phyloP scores from a whole-genome alignment of 2,888 invertebrate genomes.

The Epirrhoe tristata region DNA sequence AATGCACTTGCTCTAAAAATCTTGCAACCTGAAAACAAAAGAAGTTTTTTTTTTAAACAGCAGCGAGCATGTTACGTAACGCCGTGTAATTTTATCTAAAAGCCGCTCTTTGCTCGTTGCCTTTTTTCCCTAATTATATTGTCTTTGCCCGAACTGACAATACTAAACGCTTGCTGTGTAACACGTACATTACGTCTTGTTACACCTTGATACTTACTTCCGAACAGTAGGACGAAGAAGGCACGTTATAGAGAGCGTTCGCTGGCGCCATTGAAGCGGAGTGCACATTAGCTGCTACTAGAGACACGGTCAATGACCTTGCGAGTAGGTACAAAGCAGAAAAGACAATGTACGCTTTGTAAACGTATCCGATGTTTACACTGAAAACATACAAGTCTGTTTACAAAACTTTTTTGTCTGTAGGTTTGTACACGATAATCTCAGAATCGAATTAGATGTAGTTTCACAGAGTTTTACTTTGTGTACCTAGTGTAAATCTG shows the following conservation, averaged over 20 bases:
- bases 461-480: too few species aligned
- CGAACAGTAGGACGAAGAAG: conserved; percentile 49
- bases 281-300: conserved; percentile 50
- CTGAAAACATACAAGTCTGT: conserved; percentile 21
- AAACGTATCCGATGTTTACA: conserved; percentile 34
- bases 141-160: too few species aligned
- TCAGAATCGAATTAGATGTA: too few species aligned
- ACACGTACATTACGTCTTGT: too few species aligned
- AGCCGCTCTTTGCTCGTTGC: too few species aligned
- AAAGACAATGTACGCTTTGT: conserved; percentile 80
- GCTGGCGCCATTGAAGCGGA: conserved; percentile 52
- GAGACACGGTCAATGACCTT: conserved; percentile 82
- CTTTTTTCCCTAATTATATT: too few species aligned
- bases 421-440: too few species aligned
- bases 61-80: too few species aligned
- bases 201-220: conserved; percentile 47
- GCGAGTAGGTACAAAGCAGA: conserved; percentile 84
- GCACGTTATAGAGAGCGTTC: conserved; percentile 49
- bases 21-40: conserved; percentile 75
- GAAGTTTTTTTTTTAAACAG: neutral
- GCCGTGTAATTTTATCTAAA: too few species aligned
- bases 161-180: too few species aligned
- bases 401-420: neutral
- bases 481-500: too few species aligned
- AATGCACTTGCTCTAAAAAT: conserved; percentile 85